Base-by-base conservation (phyloP, 2,113 vertebrate species). In the Myotis yumanensis region DNA sequence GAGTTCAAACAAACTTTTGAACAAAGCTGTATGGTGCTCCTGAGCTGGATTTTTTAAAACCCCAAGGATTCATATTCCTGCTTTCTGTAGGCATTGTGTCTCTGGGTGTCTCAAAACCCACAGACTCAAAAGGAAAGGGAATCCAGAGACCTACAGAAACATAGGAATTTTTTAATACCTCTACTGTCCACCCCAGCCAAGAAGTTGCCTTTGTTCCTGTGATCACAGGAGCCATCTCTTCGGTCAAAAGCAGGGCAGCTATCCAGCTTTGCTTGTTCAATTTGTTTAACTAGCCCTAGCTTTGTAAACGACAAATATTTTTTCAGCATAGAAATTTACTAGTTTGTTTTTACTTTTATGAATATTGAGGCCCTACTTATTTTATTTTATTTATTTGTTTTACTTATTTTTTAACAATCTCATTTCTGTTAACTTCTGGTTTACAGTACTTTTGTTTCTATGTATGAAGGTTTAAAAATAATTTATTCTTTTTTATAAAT, bases 391-490 rank as follows among this genome's bases (percentile, higher is more conserved):
- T 51, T 51, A 51, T 51, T 51, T 51, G 10, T 43, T 51, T 51
- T 71, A 23, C 11, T 37, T 37, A 37, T 64, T 68, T 68, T 64
- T 18, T 57, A 57, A 68, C 15, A 9, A 37, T 71, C 18, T 37
- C n/a, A 10, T 71, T 71, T 71, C 69, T 71, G 20, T 71, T 71
- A 97, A 98, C 96, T 98, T 98, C 97, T 98, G 97, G 98, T 98
- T 98, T 98, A 98, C 98, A 99, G 99, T 99, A 99, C 99, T 98
- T 97, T 98, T 98, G 98, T 98, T 99, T 98, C 98, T 98, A 98
- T 98, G 99, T 99, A 99, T 99, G 99, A 99, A 99, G 99, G 99
- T 99, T 99, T 98, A 99, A 98, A 99, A 99, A 99, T 99, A 98
- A 35, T 35, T 71, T 68, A 98, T 99, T 98, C 98, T 98, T 95